phyloP scores from a whole-genome alignment of 2,797 vertebrate species.

The Kryptopterus vitreolus region DNA sequence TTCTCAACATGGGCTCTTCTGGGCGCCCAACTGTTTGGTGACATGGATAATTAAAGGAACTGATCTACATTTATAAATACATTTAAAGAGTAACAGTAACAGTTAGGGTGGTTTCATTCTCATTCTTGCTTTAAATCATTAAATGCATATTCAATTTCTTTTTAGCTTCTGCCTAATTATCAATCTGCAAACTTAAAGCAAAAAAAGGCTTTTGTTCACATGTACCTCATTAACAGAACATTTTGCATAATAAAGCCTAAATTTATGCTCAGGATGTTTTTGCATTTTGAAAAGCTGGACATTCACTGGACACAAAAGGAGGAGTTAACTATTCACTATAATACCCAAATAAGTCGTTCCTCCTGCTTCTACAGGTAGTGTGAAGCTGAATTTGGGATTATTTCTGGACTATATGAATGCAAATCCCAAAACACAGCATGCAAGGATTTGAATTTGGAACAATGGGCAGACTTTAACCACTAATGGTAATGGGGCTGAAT shows the following conservation, averaged over 20 bases:
- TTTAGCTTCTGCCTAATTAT: too few species aligned
- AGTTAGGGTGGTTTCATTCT: too few species aligned
- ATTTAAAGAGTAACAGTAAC: too few species aligned
- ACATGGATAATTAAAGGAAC: too few species aligned
- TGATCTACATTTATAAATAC: too few species aligned
- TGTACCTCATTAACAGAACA: background rate
- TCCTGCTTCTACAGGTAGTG: background rate
- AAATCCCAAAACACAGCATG: background rate
- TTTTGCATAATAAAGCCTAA: background rate
- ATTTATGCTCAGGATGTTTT: background rate
- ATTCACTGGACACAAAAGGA: background rate
- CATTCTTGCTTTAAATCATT: too few species aligned
- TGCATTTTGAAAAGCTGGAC: background rate
- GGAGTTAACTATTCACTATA: background rate
- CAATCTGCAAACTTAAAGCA: too few species aligned
- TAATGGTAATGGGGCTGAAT: slow-evolving; percentile 39
- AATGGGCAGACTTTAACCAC: slow-evolving; percentile 8
- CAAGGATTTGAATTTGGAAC: background rate
- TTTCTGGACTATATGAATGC: background rate
- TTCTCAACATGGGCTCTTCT: too few species aligned
- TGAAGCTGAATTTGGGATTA: too few species aligned
- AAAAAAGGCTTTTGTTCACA: background rate
- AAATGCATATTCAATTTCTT: too few species aligned
- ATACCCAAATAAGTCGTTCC: background rate
- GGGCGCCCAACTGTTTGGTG: too few species aligned